Evolutionary conservation across 2,113 vertebrate genomes (phyloP), one percentile per base, ranked within the genome.

Genomic region (Erpornis zantholeuca): DNA sequence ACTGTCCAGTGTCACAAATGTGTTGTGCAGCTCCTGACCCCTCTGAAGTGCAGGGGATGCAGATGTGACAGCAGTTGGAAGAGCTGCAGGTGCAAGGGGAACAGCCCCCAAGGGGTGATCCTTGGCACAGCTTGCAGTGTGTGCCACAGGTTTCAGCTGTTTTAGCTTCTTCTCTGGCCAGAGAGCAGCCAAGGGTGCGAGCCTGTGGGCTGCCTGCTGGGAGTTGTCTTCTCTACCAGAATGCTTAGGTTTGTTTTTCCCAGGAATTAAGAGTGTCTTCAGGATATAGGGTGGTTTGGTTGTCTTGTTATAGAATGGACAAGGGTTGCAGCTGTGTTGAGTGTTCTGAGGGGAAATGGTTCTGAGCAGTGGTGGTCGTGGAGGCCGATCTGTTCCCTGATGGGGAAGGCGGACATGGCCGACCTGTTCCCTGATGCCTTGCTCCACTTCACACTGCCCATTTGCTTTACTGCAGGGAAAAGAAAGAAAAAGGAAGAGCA

Each of bases 401-500:
- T 4, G 8, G 29, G 54, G 9, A 11, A 60, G 10, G 24, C 17
- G 38, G 28, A 38, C 38, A 3, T 21, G 5, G 47, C 29, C 0
- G 0, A 7, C 15, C 47, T 12, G 7, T 3, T 47, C 54, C 61
- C 70, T 7, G 2, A 3, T 4, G 8, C 35, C 23, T 44, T 1
- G 0, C 29, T 45, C 53, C 47, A 35, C 49, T 85, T 95, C 91
- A 94, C 9, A 6, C 53, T 75, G 82, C 33, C 88, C 63, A 68
- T 96, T 90, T 94, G 82, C 60, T 88, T 93, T 23, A 8, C 94
- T 95, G 50, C 97, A 98, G 99, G 98, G 96, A 96, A 98, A 94
- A 98, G 98, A 94, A 97, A 97, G 96, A 97, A 90, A 44, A 98
- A 98, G 60, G 98, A 98, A 20, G 96, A 97, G 54, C 97, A 98